Evolutionary conservation across 2,113 vertebrate genomes (phyloP), one percentile per base, ranked within the genome.

Genomic region (Oxyura jamaicensis): DNA sequence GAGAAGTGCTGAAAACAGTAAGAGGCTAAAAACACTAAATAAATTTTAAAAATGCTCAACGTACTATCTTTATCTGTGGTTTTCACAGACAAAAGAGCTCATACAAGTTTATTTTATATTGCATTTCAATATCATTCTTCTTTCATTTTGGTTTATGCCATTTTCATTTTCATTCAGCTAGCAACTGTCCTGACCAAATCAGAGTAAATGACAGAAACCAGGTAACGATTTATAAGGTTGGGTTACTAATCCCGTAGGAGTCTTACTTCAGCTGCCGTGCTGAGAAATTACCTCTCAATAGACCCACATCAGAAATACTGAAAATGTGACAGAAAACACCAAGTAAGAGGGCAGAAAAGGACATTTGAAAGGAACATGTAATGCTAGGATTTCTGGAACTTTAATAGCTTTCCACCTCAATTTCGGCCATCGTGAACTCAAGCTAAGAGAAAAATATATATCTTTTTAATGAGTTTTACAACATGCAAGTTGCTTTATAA

Each of bases 361-460:
- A 90, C 94, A 76, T 96, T 97, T 94, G 95, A 96, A 97, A 96
- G 83, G 93, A 96, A 86, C 86, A 3, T 80, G 90, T 95, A 95
- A 94, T 96, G 96, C 94, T 97, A 97, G 95, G 96, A 95, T 96
- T 98, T 98, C 95, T 97, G 97, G 96, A 97, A 97, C 96, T 98
- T 98, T 98, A 98, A 98, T 98, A 98, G 97, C 95, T 98, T 98
- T 98, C 97, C 95, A 97, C 97, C 94, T 97, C 97, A 97, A 95
- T 97, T 98, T 97, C 97, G 97, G 96, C 96, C 92, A 98, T 98
- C 95, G 29, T 92, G 96, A 97, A 96, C 97, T 97, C 96, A 91
- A 97, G 95, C 95, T 97, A 96, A 97, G 96, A 98, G 96, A 96
- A 97, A 97, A 97, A 97, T 91, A 97, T 97, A 98, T 95, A 96